Evolutionary conservation across 2,797 vertebrate species (phyloP).

Genomic region (Salarias fasciatus): DNA sequence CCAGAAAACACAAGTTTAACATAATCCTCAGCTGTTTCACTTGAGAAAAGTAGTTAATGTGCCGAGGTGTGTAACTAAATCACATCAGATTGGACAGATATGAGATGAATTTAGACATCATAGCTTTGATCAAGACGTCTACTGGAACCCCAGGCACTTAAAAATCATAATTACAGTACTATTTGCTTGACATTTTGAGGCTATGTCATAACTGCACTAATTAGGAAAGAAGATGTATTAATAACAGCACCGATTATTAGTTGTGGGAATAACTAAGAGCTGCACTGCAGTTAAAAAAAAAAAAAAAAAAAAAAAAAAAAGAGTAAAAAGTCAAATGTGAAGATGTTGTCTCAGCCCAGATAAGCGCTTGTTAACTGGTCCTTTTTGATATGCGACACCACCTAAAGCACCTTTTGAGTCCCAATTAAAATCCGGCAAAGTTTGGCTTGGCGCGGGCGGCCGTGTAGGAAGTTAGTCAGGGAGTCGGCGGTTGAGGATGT

Average conservation of each 20-base stretch:
- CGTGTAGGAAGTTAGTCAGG: constrained; percentile 44
- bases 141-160: not conserved
- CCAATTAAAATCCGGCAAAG: constrained; percentile 18
- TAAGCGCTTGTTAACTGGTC: not conserved
- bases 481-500: constrained; percentile 65
- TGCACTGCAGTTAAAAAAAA: too few species aligned
- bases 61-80: too few species aligned
- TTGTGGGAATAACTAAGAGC: too few species aligned
- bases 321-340: too few species aligned
- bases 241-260: not conserved
- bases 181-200: not conserved
- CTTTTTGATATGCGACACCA: constrained; percentile 25
- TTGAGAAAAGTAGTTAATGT: too few species aligned
- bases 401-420: constrained; percentile 15
- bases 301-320: too few species aligned
- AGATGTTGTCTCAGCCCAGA: not conserved
- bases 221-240: not conserved
- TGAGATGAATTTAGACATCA: not conserved
- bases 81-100: too few species aligned
- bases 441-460: constrained; percentile 27
- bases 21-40: too few species aligned
- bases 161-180: constrained; percentile 9
- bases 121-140: not conserved
- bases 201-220: not conserved
- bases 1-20: too few species aligned